Base-by-base conservation (phyloP, 2,113 vertebrate species). In the Fregata magnificens region DNA sequence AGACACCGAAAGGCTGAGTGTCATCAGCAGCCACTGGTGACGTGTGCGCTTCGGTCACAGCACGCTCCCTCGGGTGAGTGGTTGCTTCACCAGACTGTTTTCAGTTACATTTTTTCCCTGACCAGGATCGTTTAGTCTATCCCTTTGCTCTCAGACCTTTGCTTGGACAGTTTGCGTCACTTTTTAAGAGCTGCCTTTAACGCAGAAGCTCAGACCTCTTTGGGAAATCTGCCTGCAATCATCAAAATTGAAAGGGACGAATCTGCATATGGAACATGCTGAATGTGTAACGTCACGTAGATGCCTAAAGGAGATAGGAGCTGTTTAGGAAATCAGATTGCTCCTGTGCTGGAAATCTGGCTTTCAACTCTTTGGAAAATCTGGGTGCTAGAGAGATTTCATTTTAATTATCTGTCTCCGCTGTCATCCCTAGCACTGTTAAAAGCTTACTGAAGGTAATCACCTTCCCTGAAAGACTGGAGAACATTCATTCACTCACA, bases 11-110 rank as follows among this genome's bases (percentile, higher is more conserved):
- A 62, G 49, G 52, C 32, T 76, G 77, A 52, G 70, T 76, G 56
- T 49, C 77, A 38, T 18, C 83, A 65, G 86, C 49, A 83, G 85
- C 66, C 21, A 1, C 69, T 13, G 26, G 65, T 95, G 96, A 96
- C 45, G 53, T 58, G 52, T 5, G 6, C 77, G 90, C 82, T 90
- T 93, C 0, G 2, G 82, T 96, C 90, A 95, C 67, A 81, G 76
- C 26, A 31, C 3, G 8, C 8, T 95, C 83, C 81, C 95, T 45
- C 0, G 70, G 78, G 89, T 79, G 49, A 66, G 28, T 2, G 6
- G 20, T 96, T 96, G 78, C 81, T 82, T 93, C 86, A 93, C 62
- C 73, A 70, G 40, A 9, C 32, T 93, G 59, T 78, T 95, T 82
- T 49, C 32, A 17, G 56, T 82, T 42, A 47, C 22, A 24, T 84